These are phyloP conservation scores for Cephalophus harveyi DNA, from an alignment of 2,113 vertebrate species.

Conservation along the genomic window DNA sequence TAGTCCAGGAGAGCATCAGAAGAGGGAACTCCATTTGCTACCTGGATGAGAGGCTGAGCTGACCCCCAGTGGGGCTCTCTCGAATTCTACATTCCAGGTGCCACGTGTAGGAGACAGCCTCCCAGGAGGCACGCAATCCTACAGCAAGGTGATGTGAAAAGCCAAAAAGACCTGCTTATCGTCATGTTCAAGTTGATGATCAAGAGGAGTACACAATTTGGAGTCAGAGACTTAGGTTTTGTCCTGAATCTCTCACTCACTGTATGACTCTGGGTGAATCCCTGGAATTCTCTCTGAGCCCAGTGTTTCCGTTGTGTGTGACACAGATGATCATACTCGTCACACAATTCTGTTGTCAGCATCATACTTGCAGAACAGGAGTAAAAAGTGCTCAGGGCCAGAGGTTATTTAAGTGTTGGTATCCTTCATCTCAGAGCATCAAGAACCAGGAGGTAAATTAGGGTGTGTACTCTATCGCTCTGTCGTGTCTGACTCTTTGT, in stretches of 20 bases:
- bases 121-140: neutral
- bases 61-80: neutral
- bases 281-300: neutral
- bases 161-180: neutral
- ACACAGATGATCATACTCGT: fast-evolving
- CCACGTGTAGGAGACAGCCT: neutral
- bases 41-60: neutral
- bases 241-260: neutral
- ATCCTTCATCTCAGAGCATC: neutral
- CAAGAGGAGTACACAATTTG: neutral
- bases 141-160: neutral
- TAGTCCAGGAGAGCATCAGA: neutral
- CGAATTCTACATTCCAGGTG: neutral
- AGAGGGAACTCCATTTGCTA: neutral
- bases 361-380: neutral
- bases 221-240: neutral
- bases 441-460: neutral
- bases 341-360: neutral
- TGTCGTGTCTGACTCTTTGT: neutral
- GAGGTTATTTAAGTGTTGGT: fast-evolving
- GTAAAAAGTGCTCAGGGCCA: neutral
- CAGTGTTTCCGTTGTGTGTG: fast-evolving
- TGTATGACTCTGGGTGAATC: neutral
- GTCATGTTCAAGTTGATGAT: neutral
- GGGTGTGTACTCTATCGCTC: neutral